These are phyloP conservation scores for Arvicanthis niloticus DNA, from an alignment of 2,113 vertebrate genomes.

Conservation along the genomic window DNA sequence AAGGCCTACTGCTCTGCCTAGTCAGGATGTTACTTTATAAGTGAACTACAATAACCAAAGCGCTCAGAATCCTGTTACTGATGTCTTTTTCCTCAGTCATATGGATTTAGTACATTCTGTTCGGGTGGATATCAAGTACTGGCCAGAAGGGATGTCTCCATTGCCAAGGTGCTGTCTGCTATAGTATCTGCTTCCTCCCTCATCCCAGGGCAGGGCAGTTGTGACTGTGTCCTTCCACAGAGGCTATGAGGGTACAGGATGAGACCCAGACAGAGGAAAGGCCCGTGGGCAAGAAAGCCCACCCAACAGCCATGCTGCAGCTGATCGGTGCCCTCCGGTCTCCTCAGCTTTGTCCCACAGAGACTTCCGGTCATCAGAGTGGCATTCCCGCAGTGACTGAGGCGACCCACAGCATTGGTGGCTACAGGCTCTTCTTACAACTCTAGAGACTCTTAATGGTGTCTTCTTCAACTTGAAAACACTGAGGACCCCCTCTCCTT, in stretches of 20 bases:
- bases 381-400: not conserved
- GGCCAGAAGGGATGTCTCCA: not conserved
- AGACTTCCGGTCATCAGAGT: too few relatives aligned
- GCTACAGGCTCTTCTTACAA: not conserved
- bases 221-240: not conserved
- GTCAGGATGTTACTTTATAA: not conserved
- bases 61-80: not conserved
- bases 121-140: not conserved
- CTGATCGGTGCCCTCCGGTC: rapidly evolving
- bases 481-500: constrained; percentile 37
- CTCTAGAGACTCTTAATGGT: constrained; percentile 10
- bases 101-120: not conserved
- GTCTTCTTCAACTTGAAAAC: constrained; percentile 61
- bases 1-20: not conserved
- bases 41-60: not conserved
- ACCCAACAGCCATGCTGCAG: not conserved
- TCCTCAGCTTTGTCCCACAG: not conserved
- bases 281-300: not conserved
- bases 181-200: not conserved
- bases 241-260: not conserved
- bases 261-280: not conserved
- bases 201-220: rapidly evolving
- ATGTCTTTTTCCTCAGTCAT: not conserved
- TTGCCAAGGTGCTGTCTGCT: not conserved
- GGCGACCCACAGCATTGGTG: not conserved